Percentiles rank a stretch among this genome's conserved stretches.
Evolutionary conservation across 2,888 invertebrate genomes (phyloP).

Genomic region (Rotaria socialis): DNA sequence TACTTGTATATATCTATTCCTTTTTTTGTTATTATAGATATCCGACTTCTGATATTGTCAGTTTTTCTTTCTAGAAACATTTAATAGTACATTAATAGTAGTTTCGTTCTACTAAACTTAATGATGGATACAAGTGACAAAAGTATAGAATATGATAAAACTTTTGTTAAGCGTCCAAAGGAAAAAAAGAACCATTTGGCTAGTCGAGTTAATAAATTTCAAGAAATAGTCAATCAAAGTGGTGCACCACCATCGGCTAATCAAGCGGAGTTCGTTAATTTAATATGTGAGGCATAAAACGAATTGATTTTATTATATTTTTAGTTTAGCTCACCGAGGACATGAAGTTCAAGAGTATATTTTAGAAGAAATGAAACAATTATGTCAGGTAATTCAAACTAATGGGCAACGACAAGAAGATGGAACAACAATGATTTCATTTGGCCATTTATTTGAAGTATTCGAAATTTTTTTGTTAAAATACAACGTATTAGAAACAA

Average conservation of each 20-base stretch:
- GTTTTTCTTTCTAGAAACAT: no score
- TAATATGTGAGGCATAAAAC: background rate
- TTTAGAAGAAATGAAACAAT: conserved; percentile 9
- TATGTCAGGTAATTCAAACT: background rate
- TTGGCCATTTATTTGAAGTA: background rate
- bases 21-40: no score
- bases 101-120: no score
- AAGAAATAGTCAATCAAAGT: background rate
- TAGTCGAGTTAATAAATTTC: background rate
- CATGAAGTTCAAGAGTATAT: background rate
- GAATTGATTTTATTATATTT: background rate
- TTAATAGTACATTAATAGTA: no score
- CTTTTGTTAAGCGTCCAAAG: background rate
- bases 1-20: no score
- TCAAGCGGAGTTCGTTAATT: background rate
- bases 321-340: background rate
- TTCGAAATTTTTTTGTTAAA: background rate
- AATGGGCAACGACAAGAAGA: background rate
- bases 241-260: background rate
- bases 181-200: background rate
- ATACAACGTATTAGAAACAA: background rate
- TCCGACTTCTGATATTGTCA: no score
- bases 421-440: background rate
- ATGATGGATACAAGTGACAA: no score
- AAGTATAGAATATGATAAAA: background rate